Evolutionary conservation across 1,140 invertebrate genomes (phyloP).

Genomic region (Tetraneura akinire): DNA sequence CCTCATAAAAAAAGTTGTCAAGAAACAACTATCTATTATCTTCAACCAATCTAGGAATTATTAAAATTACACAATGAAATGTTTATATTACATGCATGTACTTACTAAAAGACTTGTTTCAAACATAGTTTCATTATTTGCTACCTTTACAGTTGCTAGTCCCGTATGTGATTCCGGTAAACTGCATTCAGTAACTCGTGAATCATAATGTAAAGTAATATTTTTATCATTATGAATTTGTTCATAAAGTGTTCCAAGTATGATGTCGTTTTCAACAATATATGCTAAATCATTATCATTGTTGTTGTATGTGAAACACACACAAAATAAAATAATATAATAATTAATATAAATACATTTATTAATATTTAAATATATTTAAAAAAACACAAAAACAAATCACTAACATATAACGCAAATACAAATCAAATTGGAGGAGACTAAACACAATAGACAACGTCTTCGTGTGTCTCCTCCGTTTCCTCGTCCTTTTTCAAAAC

Average conservation of each 20-base stretch:
- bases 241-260: slow-evolving; percentile 73
- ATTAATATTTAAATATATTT: too few relatives aligned
- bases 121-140: slow-evolving; percentile 64
- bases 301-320: too few relatives aligned
- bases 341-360: too few relatives aligned
- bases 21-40: too few relatives aligned
- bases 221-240: slow-evolving; percentile 60
- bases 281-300: slow-evolving; percentile 67
- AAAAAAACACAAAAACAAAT: too few relatives aligned
- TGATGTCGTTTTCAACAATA: slow-evolving; percentile 92
- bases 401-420: too few relatives aligned
- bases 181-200: slow-evolving; percentile 62
- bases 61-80: slow-evolving; percentile 38
- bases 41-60: slow-evolving; percentile 74
- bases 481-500: too few relatives aligned
- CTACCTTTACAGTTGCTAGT: slow-evolving; percentile 59
- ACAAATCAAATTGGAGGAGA: too few relatives aligned
- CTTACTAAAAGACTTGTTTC: slow-evolving; percentile 67
- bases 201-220: slow-evolving; percentile 61
- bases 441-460: too few relatives aligned
- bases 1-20: too few relatives aligned
- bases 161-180: slow-evolving; percentile 59
- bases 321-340: too few relatives aligned
- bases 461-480: too few relatives aligned
- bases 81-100: neutral